Base-by-base conservation (phyloP, 1,140 invertebrate genomes). In the Capitella teleta region DNA sequence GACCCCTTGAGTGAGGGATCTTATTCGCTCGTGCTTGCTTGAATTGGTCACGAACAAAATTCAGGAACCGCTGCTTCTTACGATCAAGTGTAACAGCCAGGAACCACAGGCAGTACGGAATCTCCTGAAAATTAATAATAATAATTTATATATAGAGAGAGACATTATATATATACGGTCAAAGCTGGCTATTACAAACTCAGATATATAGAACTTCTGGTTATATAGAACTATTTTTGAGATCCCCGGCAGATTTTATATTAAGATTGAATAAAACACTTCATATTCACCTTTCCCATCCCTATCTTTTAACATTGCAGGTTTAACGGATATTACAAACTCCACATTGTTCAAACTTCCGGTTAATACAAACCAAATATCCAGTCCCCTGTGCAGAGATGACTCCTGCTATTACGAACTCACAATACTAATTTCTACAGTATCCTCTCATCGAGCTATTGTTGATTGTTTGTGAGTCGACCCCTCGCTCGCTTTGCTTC, bases 21-120 rank as follows among this genome's bases (percentile, higher is more conserved):
- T n/a, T n/a, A 40, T 23, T 55, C 53, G 38, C 37, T 37, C 52
- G 54, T 55, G 62, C 60, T 52, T 62, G 53, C 18, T 63, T 51
- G 21, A 60, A 49, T 47, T 68, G 59, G 43, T 62, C 52, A 38
- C 53, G 50, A 24, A 72, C 52, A 32, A 72, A 65, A 14, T 68
- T 50, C 8, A 66, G 44, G 42, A 73, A 56, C 16, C 63, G 55
- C 14, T 63, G 58, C 36, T 64, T 68, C n/a, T 64, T 57, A 32
- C 63, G 58, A 51, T 64, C 60, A 3, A 73, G 46, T 16, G 66
- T 63, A 5, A 72, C 66, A n/a, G 66, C 64, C 16, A 73, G 45
- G 50, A 58, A 73, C 70, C 70, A 73, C 23, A 73, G 50, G 45
- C 59, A 57, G 38, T 67, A 62, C 5, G 68, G 65, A 47, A 73